Base-by-base conservation (phyloP, 1,140 invertebrate species). In the Lordiphosa stackelbergi region DNA sequence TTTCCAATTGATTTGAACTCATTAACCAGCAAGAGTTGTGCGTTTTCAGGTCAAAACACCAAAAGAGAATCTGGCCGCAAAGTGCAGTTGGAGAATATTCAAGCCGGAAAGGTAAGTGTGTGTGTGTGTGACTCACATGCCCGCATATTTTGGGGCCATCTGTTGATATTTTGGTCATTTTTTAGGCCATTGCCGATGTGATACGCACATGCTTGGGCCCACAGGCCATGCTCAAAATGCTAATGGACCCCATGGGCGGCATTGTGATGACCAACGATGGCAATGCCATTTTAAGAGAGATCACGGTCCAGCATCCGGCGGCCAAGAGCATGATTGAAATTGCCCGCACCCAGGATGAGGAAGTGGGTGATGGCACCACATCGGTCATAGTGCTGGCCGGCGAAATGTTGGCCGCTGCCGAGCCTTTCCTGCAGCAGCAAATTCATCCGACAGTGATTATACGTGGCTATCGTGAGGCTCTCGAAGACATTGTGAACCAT, bases 251-350 rank as follows among this genome's bases (percentile, higher is more conserved):
- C 0, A 99, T 98, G 96, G 98, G 98, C 45, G 98, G 98, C 19
- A 99, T 99, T 78, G 97, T 99, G 0, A 97, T 99, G 95, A 99
- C 98, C 7, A 99, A 99, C 86, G 98, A 99, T 90, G 98, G 98
- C 24, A 99, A 99, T 90, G 98, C 98, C 41, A 99, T 99, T 77
- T 91, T 99, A 10, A 92, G 98, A 66, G 98, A 99, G 88, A 97
- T 99, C 73, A 98, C 95, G n/a, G 98, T 99, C 1, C 97, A 99
- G 88, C 98, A 99, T 90, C 98, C 98, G 48, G 98, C 98, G 36
- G 98, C 96, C 31, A 99, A 99, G 89, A 95, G 95, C 13, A 98
- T 99, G 94, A 99, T 99, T 88, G 98, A 99, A 91, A 98, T 99
- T 72, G 97, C 98, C 5, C 92, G 98, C 66, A 99, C 98, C 64